Percentiles rank a stretch among this genome's conserved stretches.
These are phyloP conservation scores for Vanacampus margaritifer DNA, from an alignment of 2,113 vertebrate species.

Conservation along the genomic window DNA sequence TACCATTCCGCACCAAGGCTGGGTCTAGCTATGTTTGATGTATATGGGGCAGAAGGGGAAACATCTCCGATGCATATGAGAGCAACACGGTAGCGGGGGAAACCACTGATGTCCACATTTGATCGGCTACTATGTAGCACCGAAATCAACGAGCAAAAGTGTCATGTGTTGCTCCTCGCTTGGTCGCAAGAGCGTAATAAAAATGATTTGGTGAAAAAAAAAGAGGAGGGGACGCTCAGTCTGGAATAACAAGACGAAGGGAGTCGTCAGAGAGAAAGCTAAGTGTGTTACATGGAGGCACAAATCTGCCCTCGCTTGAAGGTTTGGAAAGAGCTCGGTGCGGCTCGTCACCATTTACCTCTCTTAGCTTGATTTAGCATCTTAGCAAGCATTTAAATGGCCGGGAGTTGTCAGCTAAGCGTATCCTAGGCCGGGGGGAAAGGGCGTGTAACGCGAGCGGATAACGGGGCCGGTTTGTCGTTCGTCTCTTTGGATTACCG, in stretches of 20 bases:
- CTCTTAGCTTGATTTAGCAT: conserved; percentile 4
- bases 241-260: conserved; percentile 28
- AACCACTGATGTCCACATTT: conserved; percentile 23
- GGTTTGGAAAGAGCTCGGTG: conserved; percentile 14
- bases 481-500: conserved; percentile 46
- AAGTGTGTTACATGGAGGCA: conserved; percentile 4
- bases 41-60: neutral
- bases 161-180: neutral
- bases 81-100: conserved; percentile 52
- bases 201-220: conserved; percentile 19
- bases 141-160: conserved; percentile 1
- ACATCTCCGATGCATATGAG: conserved; percentile 18
- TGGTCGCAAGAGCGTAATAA: neutral
- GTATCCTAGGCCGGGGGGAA: conserved; percentile 15
- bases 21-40: neutral
- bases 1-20: neutral
- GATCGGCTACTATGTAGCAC: conserved; percentile 57
- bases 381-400: conserved; percentile 20
- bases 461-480: conserved; percentile 39
- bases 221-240: conserved; percentile 4
- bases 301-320: conserved; percentile 27
- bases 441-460: conserved; percentile 44
- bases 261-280: conserved; percentile 32
- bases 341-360: conserved; percentile 1
- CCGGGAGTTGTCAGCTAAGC: neutral